Percentiles rank a stretch among this genome's conserved stretches.
Conservation (phyloP, 2,888 invertebrate genomes). For the Ophion ellenae region DNA sequence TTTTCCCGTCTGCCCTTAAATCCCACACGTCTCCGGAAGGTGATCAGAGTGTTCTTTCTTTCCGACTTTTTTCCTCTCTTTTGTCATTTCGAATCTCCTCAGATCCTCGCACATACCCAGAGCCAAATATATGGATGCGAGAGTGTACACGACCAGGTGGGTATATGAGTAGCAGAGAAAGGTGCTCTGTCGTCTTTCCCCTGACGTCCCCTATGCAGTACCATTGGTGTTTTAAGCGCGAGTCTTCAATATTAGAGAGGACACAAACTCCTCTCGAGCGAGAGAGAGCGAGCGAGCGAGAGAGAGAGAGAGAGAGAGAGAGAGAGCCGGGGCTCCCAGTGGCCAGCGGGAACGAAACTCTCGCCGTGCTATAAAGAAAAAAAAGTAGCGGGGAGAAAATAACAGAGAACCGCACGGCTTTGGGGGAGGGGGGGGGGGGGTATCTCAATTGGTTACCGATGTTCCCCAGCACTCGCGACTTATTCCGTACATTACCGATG, state of each 20-base stretch:
- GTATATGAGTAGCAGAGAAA: slow-evolving; percentile 74
- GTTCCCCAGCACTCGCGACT: slow-evolving; percentile 79
- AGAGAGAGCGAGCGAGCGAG: slow-evolving; percentile 51
- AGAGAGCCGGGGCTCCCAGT: slow-evolving; percentile 71
- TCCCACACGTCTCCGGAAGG: slow-evolving; percentile 7
- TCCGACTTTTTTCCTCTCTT: slow-evolving; percentile 28
- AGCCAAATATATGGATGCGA: neutral
- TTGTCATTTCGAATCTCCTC: slow-evolving; percentile 38
- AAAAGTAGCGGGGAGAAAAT: slow-evolving; percentile 7
- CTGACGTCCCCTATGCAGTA: slow-evolving; percentile 26
- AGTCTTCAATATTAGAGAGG: slow-evolving; percentile 81
- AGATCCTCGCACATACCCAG: neutral
- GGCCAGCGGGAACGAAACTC: slow-evolving; percentile 77
- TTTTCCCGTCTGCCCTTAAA: neutral
- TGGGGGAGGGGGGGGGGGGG: slow-evolving; percentile 26
- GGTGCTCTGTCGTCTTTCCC: slow-evolving; percentile 73
- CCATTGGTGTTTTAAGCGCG: slow-evolving; percentile 57
- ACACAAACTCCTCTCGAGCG: slow-evolving; percentile 72
- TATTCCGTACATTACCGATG: slow-evolving; percentile 72
- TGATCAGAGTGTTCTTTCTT: slow-evolving; percentile 34
- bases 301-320: slow-evolving; percentile 65
- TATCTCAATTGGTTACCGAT: slow-evolving; percentile 79
- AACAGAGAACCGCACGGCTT: neutral
- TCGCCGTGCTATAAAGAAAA: slow-evolving; percentile 9
- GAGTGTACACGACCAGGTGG: neutral